Evolutionary conservation across 2,113 vertebrate species (phyloP).

Genomic region (Paralichthys olivaceus): DNA sequence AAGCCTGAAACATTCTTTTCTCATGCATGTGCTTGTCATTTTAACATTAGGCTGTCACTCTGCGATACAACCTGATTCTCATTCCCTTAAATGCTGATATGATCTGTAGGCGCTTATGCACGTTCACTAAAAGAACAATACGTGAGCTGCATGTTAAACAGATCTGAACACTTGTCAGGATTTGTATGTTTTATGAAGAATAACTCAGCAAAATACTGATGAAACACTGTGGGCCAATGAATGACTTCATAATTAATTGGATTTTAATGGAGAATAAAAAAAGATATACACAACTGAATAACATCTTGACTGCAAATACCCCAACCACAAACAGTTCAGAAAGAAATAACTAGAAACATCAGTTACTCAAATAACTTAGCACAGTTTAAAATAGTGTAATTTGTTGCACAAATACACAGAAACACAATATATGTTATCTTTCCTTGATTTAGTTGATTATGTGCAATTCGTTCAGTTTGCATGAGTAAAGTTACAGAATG

Average conservation of each 20-base stretch:
- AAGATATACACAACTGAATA: not conserved
- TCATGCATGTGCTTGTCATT: not conserved
- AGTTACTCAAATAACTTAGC: not conserved
- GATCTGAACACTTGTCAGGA: not conserved
- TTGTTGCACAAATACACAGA: not conserved
- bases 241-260: not conserved
- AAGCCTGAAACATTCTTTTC: conserved; percentile 18
- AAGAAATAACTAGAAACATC: not conserved
- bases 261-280: not conserved
- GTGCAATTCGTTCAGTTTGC: not conserved
- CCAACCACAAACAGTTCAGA: not conserved
- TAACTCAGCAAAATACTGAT: not conserved
- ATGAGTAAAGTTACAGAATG: not conserved
- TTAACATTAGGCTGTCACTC: conserved; percentile 1
- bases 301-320: not conserved
- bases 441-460: not conserved
- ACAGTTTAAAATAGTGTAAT: not conserved
- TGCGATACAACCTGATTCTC: not conserved
- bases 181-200: not conserved
- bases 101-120: not conserved
- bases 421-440: not conserved
- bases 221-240: not conserved
- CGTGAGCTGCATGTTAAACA: not conserved
- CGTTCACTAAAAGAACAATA: conserved; percentile 5
- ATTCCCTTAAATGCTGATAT: conserved; percentile 7